phyloP scores from a whole-genome alignment of 2,797 vertebrate species.

The Limnodromus scolopaceus region DNA sequence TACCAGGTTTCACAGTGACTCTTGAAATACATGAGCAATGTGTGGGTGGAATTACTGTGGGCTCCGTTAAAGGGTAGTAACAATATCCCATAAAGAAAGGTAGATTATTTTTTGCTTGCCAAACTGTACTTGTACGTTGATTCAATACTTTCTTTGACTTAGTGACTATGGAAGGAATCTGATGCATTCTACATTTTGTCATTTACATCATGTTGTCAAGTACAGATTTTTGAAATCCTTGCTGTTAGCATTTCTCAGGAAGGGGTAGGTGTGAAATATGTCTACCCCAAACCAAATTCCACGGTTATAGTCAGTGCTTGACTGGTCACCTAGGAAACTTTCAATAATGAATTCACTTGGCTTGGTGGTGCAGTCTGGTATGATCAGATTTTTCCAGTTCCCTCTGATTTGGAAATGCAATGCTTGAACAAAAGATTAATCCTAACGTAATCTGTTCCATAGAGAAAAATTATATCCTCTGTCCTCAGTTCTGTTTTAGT shows the following conservation, averaged over 20 bases:
- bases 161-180: constrained; percentile 19
- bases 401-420: background rate
- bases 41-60: background rate
- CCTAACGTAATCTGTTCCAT: background rate
- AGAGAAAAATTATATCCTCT: background rate
- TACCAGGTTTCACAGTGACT: background rate
- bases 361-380: background rate
- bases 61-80: background rate
- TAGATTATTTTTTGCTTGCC: background rate
- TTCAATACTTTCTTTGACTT: constrained; percentile 33
- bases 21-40: background rate
- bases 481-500: constrained; percentile 5
- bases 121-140: background rate
- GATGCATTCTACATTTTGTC: background rate
- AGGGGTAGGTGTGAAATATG: constrained; percentile 37
- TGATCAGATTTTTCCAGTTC: constrained; percentile 31
- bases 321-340: constrained; percentile 15
- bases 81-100: background rate
- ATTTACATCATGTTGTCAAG: background rate
- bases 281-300: constrained; percentile 7
- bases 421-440: background rate
- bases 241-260: constrained; percentile 6
- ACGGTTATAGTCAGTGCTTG: background rate
- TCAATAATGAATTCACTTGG: background rate
- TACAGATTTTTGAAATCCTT: constrained; percentile 11